Evolutionary conservation across 2,113 vertebrate genomes (phyloP), one percentile per base, ranked within the genome.

Genomic region (Notarius quadriscutis): DNA sequence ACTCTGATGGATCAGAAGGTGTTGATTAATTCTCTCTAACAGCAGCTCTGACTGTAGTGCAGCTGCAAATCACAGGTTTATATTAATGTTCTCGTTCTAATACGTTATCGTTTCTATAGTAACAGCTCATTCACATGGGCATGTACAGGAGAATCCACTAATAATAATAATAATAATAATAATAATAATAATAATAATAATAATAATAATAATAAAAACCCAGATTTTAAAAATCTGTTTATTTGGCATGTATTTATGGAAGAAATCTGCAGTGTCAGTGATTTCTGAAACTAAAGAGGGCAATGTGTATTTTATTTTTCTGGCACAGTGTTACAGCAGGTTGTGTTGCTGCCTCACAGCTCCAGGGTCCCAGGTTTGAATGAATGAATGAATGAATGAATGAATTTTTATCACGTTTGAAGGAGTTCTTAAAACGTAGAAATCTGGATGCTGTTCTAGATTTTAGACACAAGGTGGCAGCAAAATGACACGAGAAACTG

Each of bases 391-490:
- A 60, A 60, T 65, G 9, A 72, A 74, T 74, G 7, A 74, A 74
- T 74, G 17, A 41, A 41, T 25, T 48, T 48, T 41, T 17, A 18
- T 18, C 7, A 41, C 30, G 10, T 12, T 27, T 30, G 12, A 11
- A 3, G 34, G 18, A 48, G 50, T 10, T 27, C 55, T 55, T 57
- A 4, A 14, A 7, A 27, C 30, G 4, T 12, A 27, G 11, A 25
- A n/a, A n/a, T 18, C 5, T 78, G 15, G 14, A 48, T 55, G 88
- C 17, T 62, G 15, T 84, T 84, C 12, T 8, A 50, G 4, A 30
- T 22, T 57, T 55, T 48, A n/a, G 48, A 86, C 90, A 89, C 86
- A 62, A 77, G 83, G 85, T 84, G 90, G 84, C 78, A 84, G 87
- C 81, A 91, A 22, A 60, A 17, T 6, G 50, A 50, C n/a, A 17